Base-by-base conservation (phyloP, 2,113 vertebrate species). In the Heterochromis multidens region DNA sequence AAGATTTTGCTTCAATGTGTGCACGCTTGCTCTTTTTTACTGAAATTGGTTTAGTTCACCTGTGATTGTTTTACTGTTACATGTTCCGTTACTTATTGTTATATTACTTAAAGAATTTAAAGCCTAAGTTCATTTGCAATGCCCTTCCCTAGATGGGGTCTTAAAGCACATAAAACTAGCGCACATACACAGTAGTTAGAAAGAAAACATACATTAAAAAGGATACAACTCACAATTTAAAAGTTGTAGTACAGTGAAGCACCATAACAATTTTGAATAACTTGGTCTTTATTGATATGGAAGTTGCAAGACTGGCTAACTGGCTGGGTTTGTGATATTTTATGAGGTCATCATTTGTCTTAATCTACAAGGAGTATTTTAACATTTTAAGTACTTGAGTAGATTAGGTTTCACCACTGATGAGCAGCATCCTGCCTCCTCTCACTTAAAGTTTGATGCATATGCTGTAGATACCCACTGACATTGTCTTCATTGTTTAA, bases 401-500 rank as follows among this genome's bases (percentile, higher is more conserved):
- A 65, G 65, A 52, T 76, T 9, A 52, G 21, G 21, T 76, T 82
- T 72, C 56, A 27, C 37, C 40, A 21, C 16, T 33, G 31, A 25
- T 46, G 46, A 83, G 59, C 63, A 40, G 27, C 37, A 1, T 60
- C n/a, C 57, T 63, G 49, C 14, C 46, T 63, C 54, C 59, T 27
- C 62, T 63, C 23, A 35, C 80, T 23, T 72, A 9, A 63, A 23
- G 43, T 79, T n/a, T 35, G 17, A 72, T 31, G 19, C 61, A 37
- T 21, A 11, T 59, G 14, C 59, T 46, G 21, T 16, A 10, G 19
- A 33, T 76, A 16, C 27, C 12, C 29, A 1, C 43, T 40, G 80
- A 81, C 79, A 54, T 19, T 49, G 46, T 86, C 57, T 76, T 61
- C n/a, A 10, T 65, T 62, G 43, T 84, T 81, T 76, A 81, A 87